Percentiles rank a stretch among this genome's conserved stretches.
Conservation (phyloP, 2,797 vertebrate genomes). For the Pseudomugil tenellus region DNA sequence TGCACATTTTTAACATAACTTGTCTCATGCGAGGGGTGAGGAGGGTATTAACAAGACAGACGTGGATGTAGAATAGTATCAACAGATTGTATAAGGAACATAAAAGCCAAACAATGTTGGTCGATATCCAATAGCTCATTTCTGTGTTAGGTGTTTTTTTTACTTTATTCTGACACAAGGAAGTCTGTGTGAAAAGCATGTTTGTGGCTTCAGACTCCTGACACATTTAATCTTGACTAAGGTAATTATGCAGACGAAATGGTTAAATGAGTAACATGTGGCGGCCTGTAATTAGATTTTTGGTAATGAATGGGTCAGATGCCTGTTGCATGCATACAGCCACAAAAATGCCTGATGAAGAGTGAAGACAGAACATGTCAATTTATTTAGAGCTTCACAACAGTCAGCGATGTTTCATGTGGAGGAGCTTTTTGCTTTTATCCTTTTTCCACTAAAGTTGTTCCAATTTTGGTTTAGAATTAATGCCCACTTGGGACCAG, state of each 20-base stretch:
- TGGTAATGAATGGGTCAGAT: constrained; percentile 71
- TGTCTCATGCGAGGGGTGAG: neutral
- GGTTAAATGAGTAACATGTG: constrained; percentile 62
- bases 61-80: neutral
- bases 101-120: neutral
- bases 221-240: constrained; percentile 50
- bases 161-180: neutral
- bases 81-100: neutral
- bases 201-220: constrained; percentile 29
- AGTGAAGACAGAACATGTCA: constrained; percentile 13
- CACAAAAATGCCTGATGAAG: constrained; percentile 30
- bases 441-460: neutral
- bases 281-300: constrained; percentile 75
- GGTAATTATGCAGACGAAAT: constrained; percentile 56
- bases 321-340: constrained; percentile 37
- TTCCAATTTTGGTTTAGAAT: neutral
- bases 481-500: neutral
- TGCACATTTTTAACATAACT: too few relatives aligned
- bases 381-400: constrained; percentile 14
- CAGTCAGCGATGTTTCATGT: constrained; percentile 6
- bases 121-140: constrained; percentile 1
- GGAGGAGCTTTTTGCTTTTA: neutral
- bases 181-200: constrained; percentile 2
- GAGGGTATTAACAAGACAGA: neutral
- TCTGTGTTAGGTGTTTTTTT: neutral